Base-by-base conservation (phyloP, 1,140 invertebrate genomes). In the Heliconius himera region DNA sequence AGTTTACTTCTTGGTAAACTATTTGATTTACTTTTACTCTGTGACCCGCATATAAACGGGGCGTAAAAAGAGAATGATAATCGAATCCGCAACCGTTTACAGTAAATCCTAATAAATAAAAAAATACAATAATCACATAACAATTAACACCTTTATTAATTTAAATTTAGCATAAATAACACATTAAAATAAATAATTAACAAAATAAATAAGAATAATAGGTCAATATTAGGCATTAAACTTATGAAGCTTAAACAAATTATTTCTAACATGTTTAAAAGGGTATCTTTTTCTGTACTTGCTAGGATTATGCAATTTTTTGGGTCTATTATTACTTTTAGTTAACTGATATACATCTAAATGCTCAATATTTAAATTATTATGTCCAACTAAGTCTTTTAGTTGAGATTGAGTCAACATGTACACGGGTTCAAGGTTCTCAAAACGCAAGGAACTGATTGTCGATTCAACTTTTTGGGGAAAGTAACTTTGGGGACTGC, bases 311-410 rank as follows among this genome's bases (percentile, higher is more conserved):
- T 87, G 83, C 29, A 54, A 60, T 71, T 82, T 83, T 70, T 81
- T 81, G 1, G 70, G 70, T 60, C 22, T 13, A 29, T 80, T 82
- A 78, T 85, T 88, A 49, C 81, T 54, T 81, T 86, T 84, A 75
- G 83, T 71, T 29, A 87, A 70, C 71, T 94, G 93, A 54, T 84
- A 92, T 5, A 94, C 85, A 73, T 93, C 91, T 60, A 92, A 86
- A 84, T 93, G 91, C 79, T 90, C 85, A 66, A 93, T 92, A 78
- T 94, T 93, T 36, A 93, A 83, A 82, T 93, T 93, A 26, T 88
- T 87, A 41, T 90, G 87, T 2, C 88, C 89, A 38, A 93, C 76
- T 38, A 93, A 77, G 60, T 88, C 83, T 79, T 91, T 91, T 54
- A 94, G 76, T 73, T 93, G 90, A 0, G 88, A 83, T 74, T 93